A percentile compares a stretch with the other conserved stretches of the same genome.
Evolutionary conservation across 1,140 invertebrate genomes (phyloP).

Genomic region (Calliphora vicina): DNA sequence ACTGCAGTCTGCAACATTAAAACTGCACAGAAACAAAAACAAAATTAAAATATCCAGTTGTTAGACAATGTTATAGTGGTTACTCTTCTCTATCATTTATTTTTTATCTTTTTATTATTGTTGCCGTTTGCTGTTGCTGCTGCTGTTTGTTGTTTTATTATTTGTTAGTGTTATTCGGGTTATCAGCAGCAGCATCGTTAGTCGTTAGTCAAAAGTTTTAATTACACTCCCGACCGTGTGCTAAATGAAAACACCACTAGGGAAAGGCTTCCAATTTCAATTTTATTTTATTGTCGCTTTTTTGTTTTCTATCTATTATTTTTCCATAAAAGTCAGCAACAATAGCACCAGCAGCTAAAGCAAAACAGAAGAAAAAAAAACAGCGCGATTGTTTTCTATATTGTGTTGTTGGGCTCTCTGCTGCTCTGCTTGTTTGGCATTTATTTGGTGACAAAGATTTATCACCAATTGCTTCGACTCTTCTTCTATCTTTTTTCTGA

Average conservation of each 20-base stretch:
- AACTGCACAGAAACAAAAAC: background rate
- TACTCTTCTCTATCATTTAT: background rate
- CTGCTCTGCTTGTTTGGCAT: slow-evolving; percentile 29
- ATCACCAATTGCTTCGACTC: slow-evolving; percentile 43
- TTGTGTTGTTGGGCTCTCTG: background rate
- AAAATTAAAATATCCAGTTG: background rate
- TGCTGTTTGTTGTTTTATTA: background rate
- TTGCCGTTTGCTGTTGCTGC: background rate
- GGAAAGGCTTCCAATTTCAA: slow-evolving; percentile 19
- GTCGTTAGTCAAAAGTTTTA: slow-evolving; percentile 43
- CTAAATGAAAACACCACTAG: background rate
- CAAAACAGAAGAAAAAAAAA: background rate
- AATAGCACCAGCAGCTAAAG: background rate
- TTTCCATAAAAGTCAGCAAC: slow-evolving; percentile 1
- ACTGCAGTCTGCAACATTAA: background rate
- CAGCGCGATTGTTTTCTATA: background rate
- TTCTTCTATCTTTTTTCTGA: background rate
- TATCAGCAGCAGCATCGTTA: background rate
- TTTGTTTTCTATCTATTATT: background rate
- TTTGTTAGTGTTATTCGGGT: background rate
- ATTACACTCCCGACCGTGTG: slow-evolving; percentile 40
- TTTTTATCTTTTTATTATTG: background rate
- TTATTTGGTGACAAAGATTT: slow-evolving; percentile 57
- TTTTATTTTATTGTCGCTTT: background rate
- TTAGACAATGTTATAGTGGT: slow-evolving; percentile 22